phyloP scores from a whole-genome alignment of 2,888 invertebrate genomes.

The Macrosoma leucophasiata region DNA sequence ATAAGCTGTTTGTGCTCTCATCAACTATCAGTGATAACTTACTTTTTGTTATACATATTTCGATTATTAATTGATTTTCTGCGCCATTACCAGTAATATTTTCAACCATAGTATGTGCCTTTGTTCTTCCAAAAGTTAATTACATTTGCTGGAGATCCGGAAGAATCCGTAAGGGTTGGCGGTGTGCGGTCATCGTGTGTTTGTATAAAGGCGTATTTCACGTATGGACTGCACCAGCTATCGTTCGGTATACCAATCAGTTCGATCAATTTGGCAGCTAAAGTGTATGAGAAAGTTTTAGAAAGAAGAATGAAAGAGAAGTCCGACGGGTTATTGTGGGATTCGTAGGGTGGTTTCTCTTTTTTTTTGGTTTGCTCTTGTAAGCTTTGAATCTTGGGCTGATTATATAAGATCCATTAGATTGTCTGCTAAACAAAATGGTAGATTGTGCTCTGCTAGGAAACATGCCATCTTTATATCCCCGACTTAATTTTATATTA shows the following conservation, averaged over 20 bases:
- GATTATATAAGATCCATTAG: neutral
- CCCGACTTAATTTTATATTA: slow-evolving; percentile 15
- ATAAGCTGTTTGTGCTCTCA: slow-evolving; percentile 26
- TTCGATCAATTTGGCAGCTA: no score
- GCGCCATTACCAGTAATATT: neutral
- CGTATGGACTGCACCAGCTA: no score
- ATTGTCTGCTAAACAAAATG: slow-evolving; percentile 1
- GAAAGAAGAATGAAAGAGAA: no score
- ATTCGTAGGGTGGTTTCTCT: no score
- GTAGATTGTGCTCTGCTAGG: slow-evolving; percentile 6
- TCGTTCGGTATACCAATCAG: no score
- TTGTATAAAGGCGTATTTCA: no score
- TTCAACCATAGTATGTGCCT: neutral
- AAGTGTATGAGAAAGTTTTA: no score
- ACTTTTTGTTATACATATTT: slow-evolving; percentile 7
- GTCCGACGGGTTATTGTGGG: no score
- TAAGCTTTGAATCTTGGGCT: neutral
- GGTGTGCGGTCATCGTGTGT: no score
- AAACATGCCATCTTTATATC: slow-evolving; percentile 24
- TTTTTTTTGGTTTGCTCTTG: no score
- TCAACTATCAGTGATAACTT: slow-evolving; percentile 25
- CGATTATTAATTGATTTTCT: neutral
- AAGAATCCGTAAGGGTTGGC: no score
- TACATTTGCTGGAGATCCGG: no score
- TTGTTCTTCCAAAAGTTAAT: neutral